Evolutionary conservation across 2,113 vertebrate species (phyloP).

Genomic region (Rhea americana): DNA sequence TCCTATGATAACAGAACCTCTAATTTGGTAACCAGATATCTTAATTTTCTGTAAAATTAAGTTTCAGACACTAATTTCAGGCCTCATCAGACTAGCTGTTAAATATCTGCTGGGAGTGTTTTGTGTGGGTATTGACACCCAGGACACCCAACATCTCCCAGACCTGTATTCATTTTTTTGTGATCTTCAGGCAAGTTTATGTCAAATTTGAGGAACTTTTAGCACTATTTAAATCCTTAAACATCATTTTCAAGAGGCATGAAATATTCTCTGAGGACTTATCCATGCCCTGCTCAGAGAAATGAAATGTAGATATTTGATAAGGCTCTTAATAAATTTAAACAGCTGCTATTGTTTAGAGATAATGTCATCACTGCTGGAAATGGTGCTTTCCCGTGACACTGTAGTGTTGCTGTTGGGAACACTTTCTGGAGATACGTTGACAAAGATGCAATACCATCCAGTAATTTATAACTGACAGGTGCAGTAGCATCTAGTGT

Average conservation of each 20-base stretch:
- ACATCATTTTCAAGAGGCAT: neutral
- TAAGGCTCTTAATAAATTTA: neutral
- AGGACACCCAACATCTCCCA: neutral
- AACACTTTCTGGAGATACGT: neutral
- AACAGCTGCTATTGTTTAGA: neutral
- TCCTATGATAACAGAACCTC: neutral
- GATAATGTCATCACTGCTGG: neutral
- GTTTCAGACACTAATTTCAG: constrained; percentile 2
- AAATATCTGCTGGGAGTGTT: neutral
- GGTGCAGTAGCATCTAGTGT: neutral
- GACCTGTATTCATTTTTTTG: neutral
- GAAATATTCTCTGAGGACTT: neutral
- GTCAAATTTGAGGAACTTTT: neutral
- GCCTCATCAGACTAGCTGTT: neutral
- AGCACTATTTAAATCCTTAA: neutral
- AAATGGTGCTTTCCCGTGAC: neutral
- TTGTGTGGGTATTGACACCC: neutral
- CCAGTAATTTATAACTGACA: neutral
- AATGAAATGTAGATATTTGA: neutral
- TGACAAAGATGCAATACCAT: neutral
- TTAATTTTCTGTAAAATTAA: constrained; percentile 41
- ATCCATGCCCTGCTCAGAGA: neutral
- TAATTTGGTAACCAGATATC: neutral
- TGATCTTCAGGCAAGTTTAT: neutral
- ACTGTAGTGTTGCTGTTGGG: neutral